phyloP scores from a whole-genome alignment of 1,140 invertebrate genomes.

The Holcopasites calliopsidis region DNA sequence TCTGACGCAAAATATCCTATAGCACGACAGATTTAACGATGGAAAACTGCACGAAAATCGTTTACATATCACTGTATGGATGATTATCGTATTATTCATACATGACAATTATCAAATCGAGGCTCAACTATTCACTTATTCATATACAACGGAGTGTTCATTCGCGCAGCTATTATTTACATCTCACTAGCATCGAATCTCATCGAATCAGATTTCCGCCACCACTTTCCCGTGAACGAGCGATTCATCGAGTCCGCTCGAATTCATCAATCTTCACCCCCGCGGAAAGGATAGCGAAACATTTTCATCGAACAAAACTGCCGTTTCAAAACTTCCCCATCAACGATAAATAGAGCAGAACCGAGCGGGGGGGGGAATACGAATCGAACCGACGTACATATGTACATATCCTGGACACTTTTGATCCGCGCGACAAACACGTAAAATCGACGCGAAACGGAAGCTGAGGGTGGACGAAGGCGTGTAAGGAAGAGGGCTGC shows the following conservation, averaged over 20 bases:
- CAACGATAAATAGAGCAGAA: background rate
- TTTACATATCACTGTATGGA: too few species aligned
- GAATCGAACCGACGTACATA: background rate
- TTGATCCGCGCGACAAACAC: slow-evolving; percentile 34
- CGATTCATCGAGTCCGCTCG: slow-evolving; percentile 3
- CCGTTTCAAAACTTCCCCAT: background rate
- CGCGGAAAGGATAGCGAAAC: background rate
- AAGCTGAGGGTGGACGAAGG: slow-evolving; percentile 9
- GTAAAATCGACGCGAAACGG: slow-evolving; percentile 4
- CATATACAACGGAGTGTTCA: background rate
- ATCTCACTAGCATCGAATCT: background rate
- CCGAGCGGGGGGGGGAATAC: background rate
- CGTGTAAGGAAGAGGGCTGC: slow-evolving; percentile 39
- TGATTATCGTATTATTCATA: too few species aligned
- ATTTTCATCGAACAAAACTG: slow-evolving; percentile 7
- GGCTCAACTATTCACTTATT: too few species aligned
- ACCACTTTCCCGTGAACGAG: background rate
- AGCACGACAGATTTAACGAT: too few species aligned
- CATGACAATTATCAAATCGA: too few species aligned
- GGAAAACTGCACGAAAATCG: too few species aligned
- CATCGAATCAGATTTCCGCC: slow-evolving; percentile 8
- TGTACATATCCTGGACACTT: background rate
- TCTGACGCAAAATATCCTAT: too few species aligned
- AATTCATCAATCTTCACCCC: slow-evolving; percentile 10
- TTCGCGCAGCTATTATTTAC: slow-evolving; percentile 7